Evolutionary conservation across 2,113 vertebrate genomes (phyloP), one percentile per base, ranked within the genome.

Genomic region (Ceyx cyanopectus): DNA sequence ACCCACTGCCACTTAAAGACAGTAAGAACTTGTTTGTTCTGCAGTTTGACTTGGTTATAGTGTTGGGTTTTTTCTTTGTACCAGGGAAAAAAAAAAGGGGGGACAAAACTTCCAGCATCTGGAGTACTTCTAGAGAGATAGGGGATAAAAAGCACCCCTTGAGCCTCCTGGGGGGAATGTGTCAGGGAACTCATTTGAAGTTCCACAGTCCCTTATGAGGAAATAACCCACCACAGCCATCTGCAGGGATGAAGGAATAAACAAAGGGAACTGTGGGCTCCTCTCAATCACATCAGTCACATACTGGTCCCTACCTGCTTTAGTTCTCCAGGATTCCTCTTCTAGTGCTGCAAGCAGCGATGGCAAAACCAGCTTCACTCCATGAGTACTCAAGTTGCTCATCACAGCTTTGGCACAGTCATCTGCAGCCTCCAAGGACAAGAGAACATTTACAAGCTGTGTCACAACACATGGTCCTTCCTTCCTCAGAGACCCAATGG

Each of bases 341-440:
- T 99, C 99, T 21, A 99, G 97, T 11, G 99, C 99, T 12, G 99
- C 98, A 68, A 99, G 94, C 81, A 99, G 97, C 3, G 99, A 99
- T 6, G 99, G 99, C 65, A 99, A 98, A 62, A 99, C 99, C 94
- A 99, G 97, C 97, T 99, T 99, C 93, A 99, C 99, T 2, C 99
- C 99, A 0, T 99, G 99, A 94, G 99, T 99, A 87, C 99, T 99
- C 90, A 99, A 95, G 96, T 99, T 99, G 92, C 99, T 99, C 99
- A 99, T 99, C 94, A 99, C 99, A 5, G 99, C 99, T 92, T 99
- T 99, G 94, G 99, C 99, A 97, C 99, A 99, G 92, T 99, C 99
- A 96, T 99, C 99, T 96, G 99, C 99, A 90, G 99, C 99, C 99
- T 99, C 93, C 82, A 97, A 87, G 91, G 85, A 89, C 78, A 92